phyloP scores from a whole-genome alignment of 2,888 invertebrate genomes.

The Axea sp. region DNA sequence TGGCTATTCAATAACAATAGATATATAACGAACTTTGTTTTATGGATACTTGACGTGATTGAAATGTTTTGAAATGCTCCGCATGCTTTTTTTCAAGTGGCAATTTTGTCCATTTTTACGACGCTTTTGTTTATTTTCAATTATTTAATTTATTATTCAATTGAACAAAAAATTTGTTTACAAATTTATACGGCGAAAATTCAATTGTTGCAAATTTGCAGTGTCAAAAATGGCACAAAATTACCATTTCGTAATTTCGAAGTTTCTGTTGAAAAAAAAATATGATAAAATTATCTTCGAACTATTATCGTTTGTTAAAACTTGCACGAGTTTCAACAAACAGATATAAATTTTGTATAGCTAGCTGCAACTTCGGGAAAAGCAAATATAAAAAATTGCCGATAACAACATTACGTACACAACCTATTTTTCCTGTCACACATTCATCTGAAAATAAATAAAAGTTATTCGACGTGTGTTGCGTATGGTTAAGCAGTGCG shows the following conservation, averaged over 20 bases:
- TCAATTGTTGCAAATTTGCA: too few relatives aligned
- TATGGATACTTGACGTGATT: constrained; percentile 41
- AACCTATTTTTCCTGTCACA: constrained; percentile 36
- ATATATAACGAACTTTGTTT: constrained; percentile 39
- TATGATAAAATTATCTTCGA: background rate
- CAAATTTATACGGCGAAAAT: too few relatives aligned
- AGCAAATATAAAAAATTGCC: constrained; percentile 34
- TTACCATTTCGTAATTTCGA: too few relatives aligned
- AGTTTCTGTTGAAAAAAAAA: too few relatives aligned
- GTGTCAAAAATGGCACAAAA: too few relatives aligned
- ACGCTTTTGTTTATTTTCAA: too few relatives aligned
- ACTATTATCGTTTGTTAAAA: constrained; percentile 17
- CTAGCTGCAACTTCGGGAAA: constrained; percentile 22
- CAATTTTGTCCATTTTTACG: background rate
- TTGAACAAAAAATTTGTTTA: background rate
- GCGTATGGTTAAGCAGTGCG: constrained; percentile 17
- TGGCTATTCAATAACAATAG: constrained; percentile 33
- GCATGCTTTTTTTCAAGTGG: constrained; percentile 10
- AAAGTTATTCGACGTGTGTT: constrained; percentile 47
- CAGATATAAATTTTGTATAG: constrained; percentile 19
- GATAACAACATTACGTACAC: constrained; percentile 21
- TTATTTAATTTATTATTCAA: constrained; percentile 13
- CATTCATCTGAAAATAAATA: constrained; percentile 48
- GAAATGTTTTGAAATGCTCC: constrained; percentile 33
- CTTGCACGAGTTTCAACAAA: background rate